Conservation (phyloP, 2,113 vertebrate species). For the Thymallus thymallus region DNA sequence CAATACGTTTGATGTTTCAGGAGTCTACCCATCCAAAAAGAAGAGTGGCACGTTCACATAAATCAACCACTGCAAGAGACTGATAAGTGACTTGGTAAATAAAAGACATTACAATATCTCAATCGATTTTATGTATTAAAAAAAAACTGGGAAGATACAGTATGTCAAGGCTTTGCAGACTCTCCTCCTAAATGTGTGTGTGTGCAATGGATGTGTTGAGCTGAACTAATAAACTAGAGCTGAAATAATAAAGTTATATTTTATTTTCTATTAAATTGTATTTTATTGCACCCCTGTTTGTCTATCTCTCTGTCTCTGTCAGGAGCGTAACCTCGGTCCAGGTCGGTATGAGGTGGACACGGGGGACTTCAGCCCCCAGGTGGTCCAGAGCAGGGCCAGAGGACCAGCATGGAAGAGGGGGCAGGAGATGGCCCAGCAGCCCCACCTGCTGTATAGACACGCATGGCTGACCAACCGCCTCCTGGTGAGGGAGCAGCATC, state of each 20-base stretch:
- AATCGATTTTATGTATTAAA: not conserved
- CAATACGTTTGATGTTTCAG: constrained; percentile 14
- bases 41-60: constrained; percentile 1
- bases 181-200: not conserved
- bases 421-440: constrained; percentile 33
- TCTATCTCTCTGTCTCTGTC: not conserved
- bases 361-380: constrained; percentile 49
- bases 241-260: not conserved
- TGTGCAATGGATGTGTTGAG: not conserved
- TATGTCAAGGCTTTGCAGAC: not conserved
- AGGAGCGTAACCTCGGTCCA: constrained; percentile 62
- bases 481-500: constrained; percentile 44
- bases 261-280: not conserved
- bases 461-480: constrained; percentile 32
- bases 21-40: constrained; percentile 11
- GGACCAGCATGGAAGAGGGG: constrained; percentile 56
- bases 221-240: not conserved
- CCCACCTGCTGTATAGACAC: constrained; percentile 60
- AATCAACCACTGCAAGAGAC: not conserved
- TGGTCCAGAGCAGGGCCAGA: not conserved
- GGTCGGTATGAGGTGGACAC: constrained; percentile 52
- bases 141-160: not conserved
- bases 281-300: not conserved
- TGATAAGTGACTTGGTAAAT: constrained; percentile 2
- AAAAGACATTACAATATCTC: not conserved